phyloP scores from a whole-genome alignment of 2,113 vertebrate genomes.

The Psammodynastes pulverulentus region DNA sequence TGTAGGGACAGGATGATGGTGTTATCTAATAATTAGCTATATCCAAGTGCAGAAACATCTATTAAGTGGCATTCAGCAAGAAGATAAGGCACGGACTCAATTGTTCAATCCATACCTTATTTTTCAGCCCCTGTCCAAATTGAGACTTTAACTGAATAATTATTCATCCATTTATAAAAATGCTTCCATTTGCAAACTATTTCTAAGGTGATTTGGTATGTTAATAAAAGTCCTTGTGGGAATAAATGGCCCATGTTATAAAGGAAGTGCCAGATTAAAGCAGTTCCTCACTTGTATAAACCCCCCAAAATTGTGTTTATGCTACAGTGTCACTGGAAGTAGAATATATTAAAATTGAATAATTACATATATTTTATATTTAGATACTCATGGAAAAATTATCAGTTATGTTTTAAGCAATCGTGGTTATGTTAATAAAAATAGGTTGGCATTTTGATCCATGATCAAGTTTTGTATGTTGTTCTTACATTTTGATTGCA shows the following conservation, averaged over 20 bases:
- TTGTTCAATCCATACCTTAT: conserved; percentile 41
- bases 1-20: conserved; percentile 49
- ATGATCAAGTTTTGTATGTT: background rate
- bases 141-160: conserved; percentile 47
- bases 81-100: conserved; percentile 66
- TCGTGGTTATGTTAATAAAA: background rate
- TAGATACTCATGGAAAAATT: conserved; percentile 32
- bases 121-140: conserved; percentile 43
- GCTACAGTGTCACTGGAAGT: conserved; percentile 51
- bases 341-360: conserved; percentile 66
- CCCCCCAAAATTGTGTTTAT: conserved; percentile 32
- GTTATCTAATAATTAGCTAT: conserved; percentile 61
- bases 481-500: background rate
- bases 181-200: conserved; percentile 50
- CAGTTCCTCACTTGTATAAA: conserved; percentile 63
- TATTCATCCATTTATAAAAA: conserved; percentile 52
- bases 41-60: conserved; percentile 52
- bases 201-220: conserved; percentile 52
- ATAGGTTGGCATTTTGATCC: background rate
- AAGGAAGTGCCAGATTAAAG: conserved; percentile 56
- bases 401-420: conserved; percentile 27
- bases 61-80: conserved; percentile 53
- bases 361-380: conserved; percentile 50
- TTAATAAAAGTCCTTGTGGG: conserved; percentile 63
- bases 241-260: conserved; percentile 51